Percentiles rank a stretch among this genome's conserved stretches.
phyloP scores from a whole-genome alignment of 2,797 vertebrate species.

The Rhabdophis nuchalis region DNA sequence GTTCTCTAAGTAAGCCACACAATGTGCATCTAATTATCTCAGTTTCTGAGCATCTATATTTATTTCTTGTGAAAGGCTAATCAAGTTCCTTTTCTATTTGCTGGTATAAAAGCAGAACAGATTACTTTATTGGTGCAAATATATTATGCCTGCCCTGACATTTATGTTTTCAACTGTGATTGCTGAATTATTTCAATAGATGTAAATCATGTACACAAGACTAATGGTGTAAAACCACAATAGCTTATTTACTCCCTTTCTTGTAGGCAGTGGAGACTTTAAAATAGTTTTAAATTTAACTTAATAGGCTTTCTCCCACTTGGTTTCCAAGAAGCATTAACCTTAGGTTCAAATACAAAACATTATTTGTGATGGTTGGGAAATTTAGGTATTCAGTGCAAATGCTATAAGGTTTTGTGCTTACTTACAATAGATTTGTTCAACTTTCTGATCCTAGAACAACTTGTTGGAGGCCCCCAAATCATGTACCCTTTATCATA shows the following conservation, averaged over 20 bases:
- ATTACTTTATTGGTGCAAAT: constrained; percentile 66
- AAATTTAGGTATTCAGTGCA: not conserved
- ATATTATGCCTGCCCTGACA: constrained; percentile 67
- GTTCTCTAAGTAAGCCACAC: not conserved
- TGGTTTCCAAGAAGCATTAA: constrained; percentile 22
- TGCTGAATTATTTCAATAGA: constrained; percentile 65
- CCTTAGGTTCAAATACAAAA: constrained; percentile 14
- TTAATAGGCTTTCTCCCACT: constrained; percentile 34
- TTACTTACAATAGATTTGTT: not conserved
- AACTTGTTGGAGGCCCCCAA: not conserved
- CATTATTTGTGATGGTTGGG: not conserved
- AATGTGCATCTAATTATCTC: constrained; percentile 17
- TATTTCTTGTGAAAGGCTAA: constrained; percentile 59
- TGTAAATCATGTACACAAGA: constrained; percentile 67
- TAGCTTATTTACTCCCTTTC: constrained; percentile 43
- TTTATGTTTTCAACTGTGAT: constrained; percentile 69
- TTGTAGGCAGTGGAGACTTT: constrained; percentile 44
- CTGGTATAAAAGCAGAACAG: constrained; percentile 51
- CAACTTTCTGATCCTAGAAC: not conserved
- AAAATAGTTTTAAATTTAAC: constrained; percentile 54
- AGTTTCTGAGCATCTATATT: constrained; percentile 41
- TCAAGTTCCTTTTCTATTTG: constrained; percentile 47
- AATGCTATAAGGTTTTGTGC: not conserved
- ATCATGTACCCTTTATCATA: not conserved
- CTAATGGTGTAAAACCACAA: constrained; percentile 46